Percentiles rank a stretch among this genome's conserved stretches.
These are phyloP conservation scores for Taenaris catops DNA, from an alignment of 2,888 invertebrate genomes.

Conservation along the genomic window DNA sequence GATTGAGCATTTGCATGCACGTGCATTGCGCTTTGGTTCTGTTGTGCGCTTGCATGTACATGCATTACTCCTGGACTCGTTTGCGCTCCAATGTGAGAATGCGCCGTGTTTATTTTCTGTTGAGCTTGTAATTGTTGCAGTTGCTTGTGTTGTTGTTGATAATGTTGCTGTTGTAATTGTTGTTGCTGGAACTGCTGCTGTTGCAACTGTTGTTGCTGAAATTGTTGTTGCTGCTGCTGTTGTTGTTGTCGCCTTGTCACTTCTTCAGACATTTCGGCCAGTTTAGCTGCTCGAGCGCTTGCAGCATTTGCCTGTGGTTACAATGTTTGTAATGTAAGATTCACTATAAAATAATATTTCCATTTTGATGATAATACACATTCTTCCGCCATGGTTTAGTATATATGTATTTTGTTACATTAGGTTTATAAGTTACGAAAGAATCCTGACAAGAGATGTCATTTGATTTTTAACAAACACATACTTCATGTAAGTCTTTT, in stretches of 20 bases:
- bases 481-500: no score
- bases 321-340: no score
- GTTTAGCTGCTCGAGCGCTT: slow-evolving; percentile 79
- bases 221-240: slow-evolving; percentile 38
- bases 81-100: slow-evolving; percentile 29
- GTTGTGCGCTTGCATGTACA: slow-evolving; percentile 15
- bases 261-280: slow-evolving; percentile 91
- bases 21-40: slow-evolving; percentile 18
- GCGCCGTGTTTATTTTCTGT: slow-evolving; percentile 22
- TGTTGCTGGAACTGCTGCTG: slow-evolving; percentile 39
- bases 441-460: no score
- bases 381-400: no score
- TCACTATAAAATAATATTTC: no score
- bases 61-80: slow-evolving; percentile 16
- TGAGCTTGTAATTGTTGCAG: slow-evolving; percentile 23
- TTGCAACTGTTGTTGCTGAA: slow-evolving; percentile 37
- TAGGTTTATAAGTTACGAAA: no score
- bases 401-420: no score
- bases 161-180: slow-evolving; percentile 61
- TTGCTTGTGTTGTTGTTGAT: slow-evolving; percentile 21
- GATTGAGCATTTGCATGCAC: slow-evolving; percentile 21
- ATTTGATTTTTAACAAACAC: no score
- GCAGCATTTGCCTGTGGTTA: slow-evolving; percentile 41
- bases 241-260: slow-evolving; percentile 77
- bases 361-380: no score